phyloP scores from a whole-genome alignment of 2,113 vertebrate genomes.

The Anolis carolinensis region DNA sequence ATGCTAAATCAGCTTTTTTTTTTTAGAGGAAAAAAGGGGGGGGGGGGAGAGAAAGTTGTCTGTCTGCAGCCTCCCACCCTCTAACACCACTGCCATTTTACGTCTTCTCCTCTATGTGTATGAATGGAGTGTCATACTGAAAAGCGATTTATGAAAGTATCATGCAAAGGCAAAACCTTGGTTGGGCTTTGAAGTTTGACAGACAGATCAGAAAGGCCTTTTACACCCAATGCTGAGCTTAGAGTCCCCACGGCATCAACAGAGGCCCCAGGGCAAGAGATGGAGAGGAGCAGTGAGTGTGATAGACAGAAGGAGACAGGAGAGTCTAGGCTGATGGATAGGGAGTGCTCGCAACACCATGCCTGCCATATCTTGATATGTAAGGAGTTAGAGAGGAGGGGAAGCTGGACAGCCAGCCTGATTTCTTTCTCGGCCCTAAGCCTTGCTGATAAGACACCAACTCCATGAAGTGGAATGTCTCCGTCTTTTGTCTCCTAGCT shows the following conservation, averaged over 20 bases:
- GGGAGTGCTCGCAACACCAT: neutral
- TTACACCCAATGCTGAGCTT: neutral
- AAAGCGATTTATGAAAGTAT: neutral
- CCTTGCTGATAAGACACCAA: neutral
- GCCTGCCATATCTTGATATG: neutral
- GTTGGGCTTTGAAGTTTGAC: neutral
- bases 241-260: neutral
- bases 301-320: neutral
- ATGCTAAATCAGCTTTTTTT: neutral
- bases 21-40: too few species aligned
- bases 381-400: neutral
- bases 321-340: neutral
- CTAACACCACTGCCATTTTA: neutral
- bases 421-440: neutral
- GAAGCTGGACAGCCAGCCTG: neutral
- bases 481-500: neutral
- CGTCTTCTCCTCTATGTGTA: neutral
- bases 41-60: neutral
- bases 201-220: neutral
- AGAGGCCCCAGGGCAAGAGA: neutral
- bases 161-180: neutral
- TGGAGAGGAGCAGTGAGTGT: neutral
- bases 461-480: neutral
- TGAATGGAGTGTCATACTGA: neutral
- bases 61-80: neutral